Conservation (phyloP, 2,797 vertebrate species). For the Zenarchopterus dispar region DNA sequence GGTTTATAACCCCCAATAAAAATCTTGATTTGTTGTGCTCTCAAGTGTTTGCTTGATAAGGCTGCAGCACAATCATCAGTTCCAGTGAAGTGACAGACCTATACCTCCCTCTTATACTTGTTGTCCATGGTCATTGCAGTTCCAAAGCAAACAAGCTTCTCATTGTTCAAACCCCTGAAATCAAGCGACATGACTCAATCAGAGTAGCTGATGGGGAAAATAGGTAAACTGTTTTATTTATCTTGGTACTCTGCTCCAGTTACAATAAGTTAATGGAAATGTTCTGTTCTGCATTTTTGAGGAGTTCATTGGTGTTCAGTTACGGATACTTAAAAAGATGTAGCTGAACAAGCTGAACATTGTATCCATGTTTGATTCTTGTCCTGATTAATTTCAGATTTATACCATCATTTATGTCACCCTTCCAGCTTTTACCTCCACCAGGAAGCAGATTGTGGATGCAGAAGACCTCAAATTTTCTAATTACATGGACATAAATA, state of each 20-base stretch:
- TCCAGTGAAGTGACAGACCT: constrained; percentile 59
- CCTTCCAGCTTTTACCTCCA: constrained; percentile 64
- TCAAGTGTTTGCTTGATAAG: constrained; percentile 82
- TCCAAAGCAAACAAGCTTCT: constrained; percentile 26
- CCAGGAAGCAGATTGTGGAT: constrained; percentile 60
- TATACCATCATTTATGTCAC: constrained; percentile 60
- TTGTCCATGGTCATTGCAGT: constrained; percentile 33
- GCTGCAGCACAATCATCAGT: constrained; percentile 75
- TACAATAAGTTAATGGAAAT: constrained; percentile 68
- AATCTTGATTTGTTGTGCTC: constrained; percentile 85
- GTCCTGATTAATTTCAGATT: constrained; percentile 80
- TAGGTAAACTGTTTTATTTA: constrained; percentile 66
- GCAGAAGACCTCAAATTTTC: constrained; percentile 71
- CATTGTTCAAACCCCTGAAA: constrained; percentile 52
- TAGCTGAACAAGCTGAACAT: constrained; percentile 24
- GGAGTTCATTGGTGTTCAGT: constrained; percentile 74
- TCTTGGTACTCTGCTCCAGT: constrained; percentile 59
- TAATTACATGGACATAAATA: constrained; percentile 74
- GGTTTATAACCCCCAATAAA: constrained; percentile 86
- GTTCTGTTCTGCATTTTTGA: constrained; percentile 52
- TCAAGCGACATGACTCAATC: constrained; percentile 71
- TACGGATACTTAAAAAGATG: constrained; percentile 70
- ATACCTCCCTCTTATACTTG: constrained; percentile 36
- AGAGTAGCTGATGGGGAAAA: constrained; percentile 36
- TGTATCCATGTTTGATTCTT: constrained; percentile 56